Evolutionary conservation across 2,888 invertebrate genomes (phyloP), one percentile per base, ranked within the genome.

Genomic region (Achlya flavicornis): DNA sequence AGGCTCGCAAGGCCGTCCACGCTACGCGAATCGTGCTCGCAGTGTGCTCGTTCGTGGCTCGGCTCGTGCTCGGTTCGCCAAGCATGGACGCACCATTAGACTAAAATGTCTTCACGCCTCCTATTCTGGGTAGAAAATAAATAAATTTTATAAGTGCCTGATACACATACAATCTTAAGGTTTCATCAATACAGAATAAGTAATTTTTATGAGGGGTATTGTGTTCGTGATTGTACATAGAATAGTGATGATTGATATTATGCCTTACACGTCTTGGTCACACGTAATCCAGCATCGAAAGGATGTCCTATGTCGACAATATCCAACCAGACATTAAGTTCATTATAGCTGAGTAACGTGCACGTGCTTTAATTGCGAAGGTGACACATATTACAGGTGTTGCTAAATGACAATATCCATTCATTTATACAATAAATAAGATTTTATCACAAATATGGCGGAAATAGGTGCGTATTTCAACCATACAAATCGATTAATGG

Each of bases 231-330:
- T 58, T 33, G n/a, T 33, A 33, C 35, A 58, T 14, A 33, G 58
- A 32, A 33, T 0, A 19, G n/a, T 58, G 8, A 71, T 67, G 69
- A 67, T 59, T 64, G 63, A 61, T 63, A 63, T 62, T 79, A 84
- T 81, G 78, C 82, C 60, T 43, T 59, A 66, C 73, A 70, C 74
- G 79, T 71, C 61, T 64, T 63, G 65, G 73, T 75, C 69, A 74
- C 78, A 74, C 76, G 75, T 84, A 80, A 83, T 80, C 77, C 69
- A 70, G 64, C 72, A 76, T 77, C 69, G 74, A 76, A 73, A 75
- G 76, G 74, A 76, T 75, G 73, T 77, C 76, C 72, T 63, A 70
- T 67, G 68, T 64, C 66, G 68, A 67, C 74, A 72, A 72, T 68
- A 67, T 67, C 33, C 58, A 12, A 33, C 61, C 32, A 60, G 16